These are phyloP conservation scores for Erannis defoliaria DNA, from an alignment of 2,888 invertebrate species.

Conservation along the genomic window DNA sequence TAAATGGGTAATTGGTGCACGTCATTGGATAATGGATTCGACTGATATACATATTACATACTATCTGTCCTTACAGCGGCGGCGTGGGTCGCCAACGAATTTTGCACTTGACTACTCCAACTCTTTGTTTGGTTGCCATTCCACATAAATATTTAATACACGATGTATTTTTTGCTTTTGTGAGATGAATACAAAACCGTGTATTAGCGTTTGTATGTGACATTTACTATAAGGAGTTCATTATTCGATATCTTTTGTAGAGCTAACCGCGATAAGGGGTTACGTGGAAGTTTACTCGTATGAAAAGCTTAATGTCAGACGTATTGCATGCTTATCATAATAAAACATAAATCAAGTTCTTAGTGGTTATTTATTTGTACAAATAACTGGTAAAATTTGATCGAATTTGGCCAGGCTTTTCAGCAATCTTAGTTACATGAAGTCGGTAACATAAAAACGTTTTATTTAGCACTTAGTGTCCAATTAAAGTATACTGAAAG, in stretches of 20 bases:
- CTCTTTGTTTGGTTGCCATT: slow-evolving; percentile 74
- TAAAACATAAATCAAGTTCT: not conserved
- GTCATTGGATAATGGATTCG: slow-evolving; percentile 86
- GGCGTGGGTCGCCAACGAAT: slow-evolving; percentile 75
- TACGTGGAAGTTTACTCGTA: slow-evolving; percentile 26
- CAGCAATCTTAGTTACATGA: slow-evolving; percentile 8
- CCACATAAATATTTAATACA: slow-evolving; percentile 74
- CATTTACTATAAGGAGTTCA: slow-evolving; percentile 43
- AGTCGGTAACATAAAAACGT: slow-evolving; percentile 29
- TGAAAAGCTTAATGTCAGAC: slow-evolving; percentile 15
- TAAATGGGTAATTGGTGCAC: slow-evolving; percentile 86
- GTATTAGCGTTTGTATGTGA: slow-evolving; percentile 51
- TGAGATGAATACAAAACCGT: slow-evolving; percentile 76
- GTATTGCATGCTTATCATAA: slow-evolving; percentile 11
- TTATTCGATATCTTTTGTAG: slow-evolving; percentile 43
- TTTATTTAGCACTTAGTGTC: slow-evolving; percentile 31
- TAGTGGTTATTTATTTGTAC: slow-evolving; percentile 10
- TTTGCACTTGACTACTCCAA: slow-evolving; percentile 75
- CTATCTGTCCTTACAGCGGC: slow-evolving; percentile 69
- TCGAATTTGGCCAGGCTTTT: slow-evolving; percentile 10
- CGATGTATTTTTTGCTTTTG: slow-evolving; percentile 70
- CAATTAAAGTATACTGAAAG: slow-evolving; percentile 45
- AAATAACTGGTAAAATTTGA: slow-evolving; percentile 6
- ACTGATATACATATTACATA: slow-evolving; percentile 77
- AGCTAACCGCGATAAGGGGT: slow-evolving; percentile 47